Conservation (phyloP, 1,140 invertebrate genomes). For the Radopholus similis region DNA sequence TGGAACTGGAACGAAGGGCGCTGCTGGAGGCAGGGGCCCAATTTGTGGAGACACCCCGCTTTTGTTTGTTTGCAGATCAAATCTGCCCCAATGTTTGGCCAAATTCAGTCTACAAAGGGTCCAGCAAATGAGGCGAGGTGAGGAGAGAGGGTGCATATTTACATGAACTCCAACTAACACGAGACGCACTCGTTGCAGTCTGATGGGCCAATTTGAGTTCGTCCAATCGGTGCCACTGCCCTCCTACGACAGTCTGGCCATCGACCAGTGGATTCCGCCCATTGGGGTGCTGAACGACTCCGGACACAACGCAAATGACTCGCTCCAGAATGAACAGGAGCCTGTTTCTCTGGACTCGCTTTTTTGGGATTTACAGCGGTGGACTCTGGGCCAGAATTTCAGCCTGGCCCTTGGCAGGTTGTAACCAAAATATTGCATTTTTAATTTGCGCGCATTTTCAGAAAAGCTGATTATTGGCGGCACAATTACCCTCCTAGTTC, state of each 20-base stretch:
- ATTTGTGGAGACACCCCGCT: neutral
- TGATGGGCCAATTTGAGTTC: slow-evolving; percentile 15
- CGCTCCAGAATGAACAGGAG: neutral
- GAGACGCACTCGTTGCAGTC: neutral
- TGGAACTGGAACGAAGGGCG: slow-evolving; percentile 5
- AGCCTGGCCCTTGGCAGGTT: neutral
- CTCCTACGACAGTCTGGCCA: slow-evolving; percentile 4
- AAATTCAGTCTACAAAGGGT: slow-evolving; percentile 5
- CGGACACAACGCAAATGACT: neutral
- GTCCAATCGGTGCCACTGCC: slow-evolving; percentile 9
- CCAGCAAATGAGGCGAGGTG: neutral
- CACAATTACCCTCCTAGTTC: neutral
- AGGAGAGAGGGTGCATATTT: neutral
- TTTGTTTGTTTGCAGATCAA: slow-evolving; percentile 1
- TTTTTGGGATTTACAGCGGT: slow-evolving; percentile 2
- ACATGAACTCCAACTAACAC: neutral
- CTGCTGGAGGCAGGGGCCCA: neutral
- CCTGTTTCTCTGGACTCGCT: no score
- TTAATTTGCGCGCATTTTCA: neutral
- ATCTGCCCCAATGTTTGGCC: slow-evolving; percentile 3
- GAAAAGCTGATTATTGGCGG: neutral
- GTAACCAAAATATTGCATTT: neutral
- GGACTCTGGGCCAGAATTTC: slow-evolving; percentile 8
- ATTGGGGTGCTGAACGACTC: neutral
- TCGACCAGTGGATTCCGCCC: neutral